These are phyloP conservation scores for Drosophila tripunctata DNA, from an alignment of 2,888 invertebrate genomes.

Conservation along the genomic window DNA sequence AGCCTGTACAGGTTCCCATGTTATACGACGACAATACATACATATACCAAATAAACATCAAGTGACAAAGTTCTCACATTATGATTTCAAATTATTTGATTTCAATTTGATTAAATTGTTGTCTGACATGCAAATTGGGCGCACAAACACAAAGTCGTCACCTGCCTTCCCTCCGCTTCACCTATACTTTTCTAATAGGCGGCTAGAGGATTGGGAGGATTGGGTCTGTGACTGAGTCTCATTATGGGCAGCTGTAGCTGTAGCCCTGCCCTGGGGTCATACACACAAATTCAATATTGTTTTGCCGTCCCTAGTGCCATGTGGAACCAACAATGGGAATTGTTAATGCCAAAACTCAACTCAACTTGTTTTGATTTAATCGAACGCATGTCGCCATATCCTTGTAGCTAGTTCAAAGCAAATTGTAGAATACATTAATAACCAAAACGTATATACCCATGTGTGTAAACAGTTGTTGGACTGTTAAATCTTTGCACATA, in stretches of 20 bases:
- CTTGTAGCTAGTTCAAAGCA: not conserved
- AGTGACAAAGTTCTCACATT: constrained; percentile 83
- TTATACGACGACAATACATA: too few relatives aligned
- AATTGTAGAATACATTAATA: not conserved
- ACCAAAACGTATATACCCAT: not conserved
- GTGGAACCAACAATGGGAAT: constrained; percentile 31
- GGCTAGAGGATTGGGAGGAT: not conserved
- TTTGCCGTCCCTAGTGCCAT: constrained; percentile 11
- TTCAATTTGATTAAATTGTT: constrained; percentile 80
- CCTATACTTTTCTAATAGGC: not conserved
- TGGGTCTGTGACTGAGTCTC: constrained; percentile 37
- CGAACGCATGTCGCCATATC: not conserved
- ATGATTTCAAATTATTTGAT: constrained; percentile 80
- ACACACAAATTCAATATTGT: constrained; percentile 16
- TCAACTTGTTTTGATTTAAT: constrained; percentile 6
- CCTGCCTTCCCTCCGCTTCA: not conserved
- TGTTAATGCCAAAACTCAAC: constrained; percentile 17
- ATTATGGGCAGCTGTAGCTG: constrained; percentile 52
- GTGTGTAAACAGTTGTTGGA: too few relatives aligned
- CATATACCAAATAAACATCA: constrained; percentile 69
- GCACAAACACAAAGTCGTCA: constrained; percentile 28
- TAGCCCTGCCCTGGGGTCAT: too few relatives aligned
- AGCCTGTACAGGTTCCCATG: constrained; percentile 63
- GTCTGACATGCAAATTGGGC: constrained; percentile 81
- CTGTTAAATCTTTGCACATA: too few relatives aligned